phyloP scores from a whole-genome alignment of 2,113 vertebrate genomes.

The Macaca nemestrina region DNA sequence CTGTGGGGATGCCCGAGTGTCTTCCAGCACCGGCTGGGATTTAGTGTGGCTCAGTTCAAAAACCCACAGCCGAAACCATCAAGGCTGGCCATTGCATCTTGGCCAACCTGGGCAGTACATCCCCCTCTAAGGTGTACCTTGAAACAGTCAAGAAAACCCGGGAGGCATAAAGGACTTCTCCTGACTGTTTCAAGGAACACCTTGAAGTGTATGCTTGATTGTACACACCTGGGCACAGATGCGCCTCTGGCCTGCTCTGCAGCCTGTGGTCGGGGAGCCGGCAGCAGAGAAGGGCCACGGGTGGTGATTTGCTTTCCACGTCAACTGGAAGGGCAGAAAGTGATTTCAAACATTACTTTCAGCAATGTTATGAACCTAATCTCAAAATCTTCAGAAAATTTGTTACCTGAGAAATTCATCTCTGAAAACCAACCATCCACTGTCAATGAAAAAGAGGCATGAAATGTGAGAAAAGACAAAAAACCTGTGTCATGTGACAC shows the following conservation, averaged over 20 bases:
- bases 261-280: accelerated
- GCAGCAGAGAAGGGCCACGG: neutral
- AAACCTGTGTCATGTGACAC: too few species aligned
- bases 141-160: neutral
- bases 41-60: neutral
- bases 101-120: neutral
- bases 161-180: neutral
- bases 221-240: accelerated
- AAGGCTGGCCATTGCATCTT: too few species aligned
- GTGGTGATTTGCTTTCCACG: neutral
- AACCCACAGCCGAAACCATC: neutral
- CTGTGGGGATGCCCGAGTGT: neutral
- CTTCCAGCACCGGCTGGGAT: neutral
- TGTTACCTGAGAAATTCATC: neutral
- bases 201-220: too few species aligned
- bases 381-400: neutral
- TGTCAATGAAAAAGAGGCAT: neutral
- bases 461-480: neutral
- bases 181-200: too few species aligned
- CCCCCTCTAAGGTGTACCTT: neutral
- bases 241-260: too few species aligned
- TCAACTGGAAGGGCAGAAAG: neutral
- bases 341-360: neutral
- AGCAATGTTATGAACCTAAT: neutral
- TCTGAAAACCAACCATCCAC: neutral